These are phyloP conservation scores for Drosophila ochracea DNA, from an alignment of 2,888 invertebrate species.

Conservation along the genomic window DNA sequence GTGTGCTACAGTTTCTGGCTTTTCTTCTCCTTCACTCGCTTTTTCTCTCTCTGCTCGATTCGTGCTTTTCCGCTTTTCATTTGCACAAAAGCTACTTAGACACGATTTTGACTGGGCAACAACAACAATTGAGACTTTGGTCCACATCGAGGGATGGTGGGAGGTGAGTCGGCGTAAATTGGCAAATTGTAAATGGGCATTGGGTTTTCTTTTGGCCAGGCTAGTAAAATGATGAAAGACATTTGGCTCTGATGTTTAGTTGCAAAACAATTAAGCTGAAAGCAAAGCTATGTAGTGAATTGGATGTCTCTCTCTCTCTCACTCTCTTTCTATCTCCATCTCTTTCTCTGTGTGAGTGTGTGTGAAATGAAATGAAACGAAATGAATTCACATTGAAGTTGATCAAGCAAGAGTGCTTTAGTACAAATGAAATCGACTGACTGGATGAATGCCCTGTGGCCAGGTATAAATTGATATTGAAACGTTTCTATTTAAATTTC, in stretches of 20 bases:
- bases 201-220: constrained; percentile 26
- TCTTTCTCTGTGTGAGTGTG: background rate
- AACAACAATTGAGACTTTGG: constrained; percentile 8
- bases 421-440: constrained; percentile 15
- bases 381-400: constrained; percentile 44
- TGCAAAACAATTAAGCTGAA: constrained; percentile 80
- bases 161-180: constrained; percentile 11
- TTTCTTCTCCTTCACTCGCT: constrained; percentile 29
- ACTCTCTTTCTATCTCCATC: constrained; percentile 10
- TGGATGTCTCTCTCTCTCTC: constrained; percentile 27
- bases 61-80: constrained; percentile 60
- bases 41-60: constrained; percentile 30
- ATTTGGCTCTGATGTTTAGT: constrained; percentile 75
- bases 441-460: constrained; percentile 19
- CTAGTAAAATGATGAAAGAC: constrained; percentile 67
- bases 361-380: constrained; percentile 58
- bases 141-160: background rate
- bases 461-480: background rate
- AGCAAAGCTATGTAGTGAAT: constrained; percentile 73
- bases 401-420: constrained; percentile 25
- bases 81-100: constrained; percentile 77
- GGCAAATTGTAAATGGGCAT: constrained; percentile 26
- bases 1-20: constrained; percentile 53
- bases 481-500: background rate
- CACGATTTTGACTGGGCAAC: constrained; percentile 56